Evolutionary conservation across 2,113 vertebrate genomes (phyloP).

Genomic region (cat (Felis catus)): DNA sequence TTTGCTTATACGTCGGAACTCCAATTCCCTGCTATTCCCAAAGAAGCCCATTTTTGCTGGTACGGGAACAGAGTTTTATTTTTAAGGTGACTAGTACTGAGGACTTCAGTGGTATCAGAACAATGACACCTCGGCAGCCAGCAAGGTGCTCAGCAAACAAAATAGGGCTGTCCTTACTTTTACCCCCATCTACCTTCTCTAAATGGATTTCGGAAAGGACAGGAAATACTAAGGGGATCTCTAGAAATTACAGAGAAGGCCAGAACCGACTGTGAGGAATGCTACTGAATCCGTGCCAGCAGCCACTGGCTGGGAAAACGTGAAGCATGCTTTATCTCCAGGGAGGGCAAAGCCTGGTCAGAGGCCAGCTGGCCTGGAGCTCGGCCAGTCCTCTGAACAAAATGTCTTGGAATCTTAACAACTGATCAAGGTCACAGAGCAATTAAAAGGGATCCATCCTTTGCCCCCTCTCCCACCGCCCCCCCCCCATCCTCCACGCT

Average conservation of each 20-base stretch:
- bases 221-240: not conserved
- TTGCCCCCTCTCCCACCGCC: not conserved
- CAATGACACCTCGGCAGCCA: not conserved
- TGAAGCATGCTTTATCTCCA: not conserved
- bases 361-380: not conserved
- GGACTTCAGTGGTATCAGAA: not conserved
- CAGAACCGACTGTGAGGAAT: not conserved
- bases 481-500: not conserved
- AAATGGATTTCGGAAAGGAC: not conserved
- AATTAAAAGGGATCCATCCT: slow-evolving; percentile 56
- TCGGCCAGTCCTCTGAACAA: not conserved
- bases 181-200: not conserved
- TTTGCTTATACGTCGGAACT: not conserved
- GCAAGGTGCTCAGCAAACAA: not conserved
- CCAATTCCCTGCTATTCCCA: not conserved
- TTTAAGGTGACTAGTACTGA: not conserved
- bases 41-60: not conserved
- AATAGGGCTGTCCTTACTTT: not conserved
- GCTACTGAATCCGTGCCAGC: not conserved
- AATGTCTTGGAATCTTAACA: not conserved
- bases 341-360: not conserved
- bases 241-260: not conserved
- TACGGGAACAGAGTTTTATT: not conserved
- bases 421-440: slow-evolving; percentile 53
- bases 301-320: not conserved